These are phyloP conservation scores for Melanogrammus aeglefinus DNA, from an alignment of 2,797 vertebrate genomes.

Conservation along the genomic window DNA sequence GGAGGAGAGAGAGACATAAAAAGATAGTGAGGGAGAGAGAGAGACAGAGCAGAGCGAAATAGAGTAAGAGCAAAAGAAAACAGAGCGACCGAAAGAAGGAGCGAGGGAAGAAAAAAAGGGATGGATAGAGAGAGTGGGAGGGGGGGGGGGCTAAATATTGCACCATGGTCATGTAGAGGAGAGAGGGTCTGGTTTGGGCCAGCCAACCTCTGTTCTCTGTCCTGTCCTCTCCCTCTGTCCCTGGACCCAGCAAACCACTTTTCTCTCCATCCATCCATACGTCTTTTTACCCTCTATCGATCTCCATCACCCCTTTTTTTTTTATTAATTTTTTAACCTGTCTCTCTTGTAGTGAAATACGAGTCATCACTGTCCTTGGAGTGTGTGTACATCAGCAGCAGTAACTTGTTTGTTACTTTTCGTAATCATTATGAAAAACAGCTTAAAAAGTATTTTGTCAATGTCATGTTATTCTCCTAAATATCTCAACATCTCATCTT, in stretches of 20 bases:
- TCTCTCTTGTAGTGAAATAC: background rate
- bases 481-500: background rate
- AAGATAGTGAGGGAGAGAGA: too few species aligned
- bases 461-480: background rate
- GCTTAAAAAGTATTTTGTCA: background rate
- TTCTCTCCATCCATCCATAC: background rate
- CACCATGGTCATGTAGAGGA: constrained; percentile 40
- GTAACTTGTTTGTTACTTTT: background rate
- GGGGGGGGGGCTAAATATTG: too few species aligned
- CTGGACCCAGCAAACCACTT: background rate
- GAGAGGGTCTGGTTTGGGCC: constrained; percentile 36
- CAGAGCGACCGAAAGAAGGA: too few species aligned
- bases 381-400: background rate
- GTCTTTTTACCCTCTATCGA: background rate
- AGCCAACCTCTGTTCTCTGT: constrained; percentile 30
- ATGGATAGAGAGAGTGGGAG: background rate
- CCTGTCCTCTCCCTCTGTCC: background rate
- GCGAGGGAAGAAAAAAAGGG: too few species aligned
- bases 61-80: background rate
- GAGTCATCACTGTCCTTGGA: too few species aligned
- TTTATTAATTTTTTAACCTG: too few species aligned
- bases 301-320: background rate
- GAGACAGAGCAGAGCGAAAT: too few species aligned
- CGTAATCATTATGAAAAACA: background rate
- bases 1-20: too few species aligned